Conservation (phyloP, 2,113 vertebrate genomes). For the Cyrtonyx montezumae region DNA sequence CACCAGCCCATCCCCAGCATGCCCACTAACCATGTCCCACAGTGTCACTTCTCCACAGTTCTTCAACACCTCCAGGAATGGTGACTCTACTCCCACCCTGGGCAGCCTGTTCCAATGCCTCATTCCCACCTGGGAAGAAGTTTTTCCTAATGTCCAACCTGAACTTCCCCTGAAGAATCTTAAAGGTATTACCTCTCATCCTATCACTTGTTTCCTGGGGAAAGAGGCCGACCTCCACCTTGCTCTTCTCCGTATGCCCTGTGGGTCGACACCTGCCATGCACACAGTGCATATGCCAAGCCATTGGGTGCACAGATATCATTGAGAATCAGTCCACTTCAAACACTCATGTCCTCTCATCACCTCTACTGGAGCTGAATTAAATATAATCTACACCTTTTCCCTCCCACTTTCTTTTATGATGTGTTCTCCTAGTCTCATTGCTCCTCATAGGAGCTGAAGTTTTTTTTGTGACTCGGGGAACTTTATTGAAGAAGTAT, state of each 20-base stretch:
- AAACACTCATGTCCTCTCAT: slow-evolving; percentile 37
- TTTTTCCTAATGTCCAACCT: no score
- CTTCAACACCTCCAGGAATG: no score
- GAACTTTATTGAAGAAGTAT: slow-evolving; percentile 54
- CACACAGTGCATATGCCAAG: neutral
- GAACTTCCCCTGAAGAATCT: no score
- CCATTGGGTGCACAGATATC: slow-evolving; percentile 13
- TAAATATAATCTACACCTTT: slow-evolving; percentile 6
- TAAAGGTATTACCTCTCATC: no score
- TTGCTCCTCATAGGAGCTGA: neutral
- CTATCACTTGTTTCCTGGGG: no score
- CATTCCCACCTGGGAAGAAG: no score
- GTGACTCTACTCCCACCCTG: no score
- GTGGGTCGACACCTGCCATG: slow-evolving; percentile 22
- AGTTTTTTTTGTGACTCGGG: slow-evolving; percentile 65
- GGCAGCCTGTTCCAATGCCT: no score
- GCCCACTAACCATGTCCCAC: no score
- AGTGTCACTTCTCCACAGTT: no score
- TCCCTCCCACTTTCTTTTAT: slow-evolving; percentile 50
- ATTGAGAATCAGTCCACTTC: neutral
- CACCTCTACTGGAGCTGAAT: slow-evolving; percentile 39
- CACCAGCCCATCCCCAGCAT: no score
- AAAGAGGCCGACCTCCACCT: no score
- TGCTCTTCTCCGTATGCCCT: neutral
- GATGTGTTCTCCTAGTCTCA: slow-evolving; percentile 41